These are phyloP conservation scores for Bovichtus variegatus DNA, from an alignment of 2,797 vertebrate species.

Conservation along the genomic window DNA sequence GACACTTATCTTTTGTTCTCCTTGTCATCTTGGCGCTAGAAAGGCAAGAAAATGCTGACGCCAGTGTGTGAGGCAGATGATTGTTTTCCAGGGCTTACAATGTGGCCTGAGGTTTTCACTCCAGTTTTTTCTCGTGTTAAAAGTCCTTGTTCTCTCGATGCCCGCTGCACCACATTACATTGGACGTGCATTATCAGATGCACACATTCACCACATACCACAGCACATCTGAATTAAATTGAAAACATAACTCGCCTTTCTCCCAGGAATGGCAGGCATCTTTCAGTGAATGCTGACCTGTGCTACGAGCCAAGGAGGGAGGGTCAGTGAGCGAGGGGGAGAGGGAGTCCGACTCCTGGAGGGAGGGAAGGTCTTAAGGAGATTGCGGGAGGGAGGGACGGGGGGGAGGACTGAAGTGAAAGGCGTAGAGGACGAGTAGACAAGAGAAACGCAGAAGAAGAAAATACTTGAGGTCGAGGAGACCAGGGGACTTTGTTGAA, in stretches of 20 bases:
- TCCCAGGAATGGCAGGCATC: slow-evolving; percentile 96
- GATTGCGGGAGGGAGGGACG: slow-evolving; percentile 73
- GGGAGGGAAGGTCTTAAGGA: slow-evolving; percentile 77
- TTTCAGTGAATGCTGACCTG: slow-evolving; percentile 85
- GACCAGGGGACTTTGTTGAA: slow-evolving; percentile 11
- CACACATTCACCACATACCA: slow-evolving; percentile 22
- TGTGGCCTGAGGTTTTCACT: slow-evolving; percentile 36
- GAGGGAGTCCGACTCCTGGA: slow-evolving; percentile 66
- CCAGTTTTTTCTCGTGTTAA: slow-evolving; percentile 10
- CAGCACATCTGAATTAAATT: slow-evolving; percentile 45
- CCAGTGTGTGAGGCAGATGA: slow-evolving; percentile 8
- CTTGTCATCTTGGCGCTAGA: slow-evolving; percentile 5
- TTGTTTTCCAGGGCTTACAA: slow-evolving; percentile 7
- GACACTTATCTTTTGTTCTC: not conserved
- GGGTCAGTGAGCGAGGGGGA: slow-evolving; percentile 57
- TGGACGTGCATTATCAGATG: slow-evolving; percentile 15
- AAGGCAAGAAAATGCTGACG: slow-evolving; percentile 13
- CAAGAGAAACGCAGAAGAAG: slow-evolving; percentile 51
- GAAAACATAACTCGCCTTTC: slow-evolving; percentile 82
- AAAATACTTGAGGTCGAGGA: slow-evolving; percentile 34
- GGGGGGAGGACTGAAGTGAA: slow-evolving; percentile 58
- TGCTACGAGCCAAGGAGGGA: slow-evolving; percentile 82
- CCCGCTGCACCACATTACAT: slow-evolving; percentile 19
- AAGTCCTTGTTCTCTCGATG: slow-evolving; percentile 25
- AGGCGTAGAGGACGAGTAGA: slow-evolving; percentile 50